Evolutionary conservation across 2,797 vertebrate genomes (phyloP).

Genomic region (Myotis pilosus): DNA sequence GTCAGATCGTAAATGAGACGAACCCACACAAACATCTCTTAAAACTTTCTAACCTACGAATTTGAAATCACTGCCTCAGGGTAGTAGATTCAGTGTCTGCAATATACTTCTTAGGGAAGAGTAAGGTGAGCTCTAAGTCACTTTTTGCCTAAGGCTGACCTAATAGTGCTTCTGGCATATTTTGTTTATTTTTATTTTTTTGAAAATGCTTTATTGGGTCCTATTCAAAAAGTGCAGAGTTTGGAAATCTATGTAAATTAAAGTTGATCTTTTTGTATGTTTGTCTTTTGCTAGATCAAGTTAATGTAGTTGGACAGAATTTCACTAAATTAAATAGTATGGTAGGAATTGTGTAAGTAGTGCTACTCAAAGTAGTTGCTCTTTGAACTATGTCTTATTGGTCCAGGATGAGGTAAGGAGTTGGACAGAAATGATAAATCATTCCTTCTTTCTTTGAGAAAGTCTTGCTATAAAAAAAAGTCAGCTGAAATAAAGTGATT

Average conservation of each 20-base stretch:
- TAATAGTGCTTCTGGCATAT: constrained; percentile 25
- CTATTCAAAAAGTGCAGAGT: not conserved
- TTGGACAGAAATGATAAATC: not conserved
- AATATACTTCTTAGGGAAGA: not conserved
- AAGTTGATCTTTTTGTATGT: not conserved
- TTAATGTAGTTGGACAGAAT: not conserved
- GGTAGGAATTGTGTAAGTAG: not conserved
- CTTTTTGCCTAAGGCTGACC: constrained; percentile 32
- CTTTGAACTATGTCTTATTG: not conserved
- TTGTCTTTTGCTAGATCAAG: not conserved
- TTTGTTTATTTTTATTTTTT: constrained; percentile 16
- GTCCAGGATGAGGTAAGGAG: not conserved
- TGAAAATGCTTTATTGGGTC: not conserved
- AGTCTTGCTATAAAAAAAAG: not conserved
- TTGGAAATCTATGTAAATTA: not conserved
- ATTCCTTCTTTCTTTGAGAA: not conserved
- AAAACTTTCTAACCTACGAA: not conserved
- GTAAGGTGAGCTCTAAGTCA: not conserved
- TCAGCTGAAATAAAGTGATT: not conserved
- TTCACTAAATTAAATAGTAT: not conserved
- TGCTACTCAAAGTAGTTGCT: not conserved
- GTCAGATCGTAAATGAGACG: not conserved
- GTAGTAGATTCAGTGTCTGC: not conserved
- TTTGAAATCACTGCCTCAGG: not conserved
- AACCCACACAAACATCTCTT: not conserved